Evolutionary conservation across 2,888 invertebrate species (phyloP).

Genomic region (Chironomus riparius): DNA sequence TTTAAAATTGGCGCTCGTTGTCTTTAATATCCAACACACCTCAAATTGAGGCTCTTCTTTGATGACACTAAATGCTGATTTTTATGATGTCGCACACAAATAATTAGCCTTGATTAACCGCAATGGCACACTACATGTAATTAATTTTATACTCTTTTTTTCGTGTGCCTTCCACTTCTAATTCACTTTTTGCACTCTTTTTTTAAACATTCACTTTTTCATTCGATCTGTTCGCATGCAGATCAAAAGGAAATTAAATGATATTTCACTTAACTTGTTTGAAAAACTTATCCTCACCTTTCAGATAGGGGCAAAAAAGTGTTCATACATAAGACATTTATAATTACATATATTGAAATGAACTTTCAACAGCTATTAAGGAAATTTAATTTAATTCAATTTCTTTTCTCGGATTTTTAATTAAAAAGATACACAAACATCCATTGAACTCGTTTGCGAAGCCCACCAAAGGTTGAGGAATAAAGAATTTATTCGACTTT

Average conservation of each 20-base stretch:
- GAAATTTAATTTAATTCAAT: not conserved
- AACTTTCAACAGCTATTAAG: not conserved
- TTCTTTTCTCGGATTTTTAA: not conserved
- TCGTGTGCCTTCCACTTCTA: not conserved
- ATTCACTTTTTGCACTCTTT: not conserved
- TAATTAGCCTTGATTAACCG: slow-evolving; percentile 6
- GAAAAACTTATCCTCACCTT: not conserved
- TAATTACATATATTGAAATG: not conserved
- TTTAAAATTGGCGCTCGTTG: not conserved
- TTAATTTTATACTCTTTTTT: not conserved
- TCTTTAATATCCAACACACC: not conserved
- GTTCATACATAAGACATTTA: not conserved
- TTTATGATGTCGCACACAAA: not conserved
- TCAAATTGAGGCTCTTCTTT: no score
- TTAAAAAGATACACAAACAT: not conserved
- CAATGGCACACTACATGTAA: slow-evolving; percentile 1
- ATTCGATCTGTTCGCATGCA: not conserved
- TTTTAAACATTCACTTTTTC: not conserved
- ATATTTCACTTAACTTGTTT: not conserved
- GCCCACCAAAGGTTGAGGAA: not conserved
- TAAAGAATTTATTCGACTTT: not conserved
- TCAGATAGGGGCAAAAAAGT: not conserved
- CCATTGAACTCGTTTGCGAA: not conserved
- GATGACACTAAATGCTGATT: not conserved
- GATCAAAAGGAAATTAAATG: not conserved